These are phyloP conservation scores for Charadrius vociferus DNA, from an alignment of 2,113 vertebrate genomes.

Conservation along the genomic window DNA sequence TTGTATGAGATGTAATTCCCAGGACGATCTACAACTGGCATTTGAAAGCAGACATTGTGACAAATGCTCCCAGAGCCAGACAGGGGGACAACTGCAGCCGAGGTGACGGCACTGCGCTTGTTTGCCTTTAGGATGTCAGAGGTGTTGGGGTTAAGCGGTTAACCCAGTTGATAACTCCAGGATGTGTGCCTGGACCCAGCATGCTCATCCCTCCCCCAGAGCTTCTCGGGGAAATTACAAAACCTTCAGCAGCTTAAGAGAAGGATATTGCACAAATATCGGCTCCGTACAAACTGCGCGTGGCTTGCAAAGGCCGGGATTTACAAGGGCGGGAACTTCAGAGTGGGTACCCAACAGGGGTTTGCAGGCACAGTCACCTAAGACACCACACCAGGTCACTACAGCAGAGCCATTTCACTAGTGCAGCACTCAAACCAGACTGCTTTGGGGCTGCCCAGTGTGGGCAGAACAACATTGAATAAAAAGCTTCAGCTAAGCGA, in stretches of 20 bases:
- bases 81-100: not conserved
- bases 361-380: not conserved
- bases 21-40: not conserved
- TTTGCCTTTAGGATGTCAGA: not conserved
- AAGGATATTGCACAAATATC: not conserved
- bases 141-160: not conserved
- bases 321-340: not conserved
- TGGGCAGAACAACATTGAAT: not conserved
- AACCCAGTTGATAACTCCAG: not conserved
- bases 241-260: not conserved
- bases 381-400: not conserved
- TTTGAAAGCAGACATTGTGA: not conserved
- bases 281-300: rapidly evolving
- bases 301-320: not conserved
- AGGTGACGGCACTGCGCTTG: not conserved
- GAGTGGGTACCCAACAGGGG: not conserved
- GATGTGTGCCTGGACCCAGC: not conserved
- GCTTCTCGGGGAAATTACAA: not conserved
- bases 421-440: not conserved
- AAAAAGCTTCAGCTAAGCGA: not conserved
- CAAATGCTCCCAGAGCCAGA: not conserved
- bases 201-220: not conserved
- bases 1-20: not conserved
- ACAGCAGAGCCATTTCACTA: not conserved
- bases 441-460: not conserved